Base-by-base conservation (phyloP, 2,888 invertebrate species). In the Tipula confusa region DNA sequence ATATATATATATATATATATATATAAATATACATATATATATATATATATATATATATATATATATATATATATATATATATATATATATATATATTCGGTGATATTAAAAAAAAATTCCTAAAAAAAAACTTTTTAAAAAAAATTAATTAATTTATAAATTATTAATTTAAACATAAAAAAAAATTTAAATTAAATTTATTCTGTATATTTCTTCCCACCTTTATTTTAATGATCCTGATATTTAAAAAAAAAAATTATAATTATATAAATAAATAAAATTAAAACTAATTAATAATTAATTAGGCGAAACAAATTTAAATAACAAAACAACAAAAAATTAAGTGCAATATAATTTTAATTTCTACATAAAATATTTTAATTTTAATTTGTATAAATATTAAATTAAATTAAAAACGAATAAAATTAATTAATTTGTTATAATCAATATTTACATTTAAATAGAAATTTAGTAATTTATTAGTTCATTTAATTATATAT, bases 341-440 rank as follows among this genome's bases (percentile, higher is more conserved):
- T 64, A 64, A 64, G 64, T 64, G 64, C 64, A 64, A 64, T 64
- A 64, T 64, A 64, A 64, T 64, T 64, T 64, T 64, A 64, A 64
- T 64, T 64, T n/a, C n/a, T n/a, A n/a, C n/a, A 48, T 18, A 18
- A 48, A 7, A 24, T n/a, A 64, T 24, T 24, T 64, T 64, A 64
- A 24, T 64, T 64, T 64, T 24, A 64, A 64, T 64, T 64, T 64
- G 64, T 64, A 64, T 24, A 24, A 43, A 38, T 38, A 38, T 13
- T n/a, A 31, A 31, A 5, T 31, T 5, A 31, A 31, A 31, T 36
- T 36, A 43, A 43, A 43, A 24, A 64, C 18, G 24, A 64, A 64
- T 24, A 13, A 38, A 64, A 64, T 9, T 9, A 11, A 9, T 24
- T 9, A 64, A 64, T 64, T 64, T 64, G 64, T 64, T 64, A 24